Base-by-base conservation (phyloP, 2,113 vertebrate genomes). In the Platysternon megacephalum region DNA sequence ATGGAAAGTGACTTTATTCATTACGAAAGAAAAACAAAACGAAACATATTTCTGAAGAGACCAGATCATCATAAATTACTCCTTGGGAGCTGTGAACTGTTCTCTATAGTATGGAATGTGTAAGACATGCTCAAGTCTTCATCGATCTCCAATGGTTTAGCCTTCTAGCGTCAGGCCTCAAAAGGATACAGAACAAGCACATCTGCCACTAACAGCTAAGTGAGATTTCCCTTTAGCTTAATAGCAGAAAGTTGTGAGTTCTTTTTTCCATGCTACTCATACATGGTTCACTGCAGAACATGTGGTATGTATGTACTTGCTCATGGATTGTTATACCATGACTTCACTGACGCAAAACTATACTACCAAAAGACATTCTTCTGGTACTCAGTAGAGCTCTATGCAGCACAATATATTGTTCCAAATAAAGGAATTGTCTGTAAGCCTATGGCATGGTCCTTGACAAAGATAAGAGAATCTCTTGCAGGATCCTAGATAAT, bases 11-110 rank as follows among this genome's bases (percentile, higher is more conserved):
- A 81, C 52, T 79, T 55, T 48, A 79, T 3, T 78, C 24, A 83
- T 5, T 76, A 90, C 74, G 68, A 87, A 82, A 61, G 44, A 89
- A 84, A 74, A 17, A 51, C 13, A 35, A 65, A 90, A 90, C 58
- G 85, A 87, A 65, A 9, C 14, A 5, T 17, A 24, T 29, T 92
- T 17, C 29, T 44, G 52, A 78, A 3, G 16, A 56, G 52, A 44
- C 39, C 16, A 58, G 51, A 26, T 53, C 53, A 56, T 0, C 0
- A 74, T 0, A 48, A 46, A 81, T 0, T 72, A 8, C 14, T 78
- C 90, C 55, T 78, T 78, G 42, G 12, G 28, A 28, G 87, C 39
- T 28, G 29, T 6, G 46, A 16, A 78, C 42, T 46, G n/a, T 28
- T 46, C 16, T 78, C 8, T 11, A 49, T 5, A 9, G 49, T 5